Base-by-base conservation (phyloP, 2,797 vertebrate species). In the Botia almorhae region DNA sequence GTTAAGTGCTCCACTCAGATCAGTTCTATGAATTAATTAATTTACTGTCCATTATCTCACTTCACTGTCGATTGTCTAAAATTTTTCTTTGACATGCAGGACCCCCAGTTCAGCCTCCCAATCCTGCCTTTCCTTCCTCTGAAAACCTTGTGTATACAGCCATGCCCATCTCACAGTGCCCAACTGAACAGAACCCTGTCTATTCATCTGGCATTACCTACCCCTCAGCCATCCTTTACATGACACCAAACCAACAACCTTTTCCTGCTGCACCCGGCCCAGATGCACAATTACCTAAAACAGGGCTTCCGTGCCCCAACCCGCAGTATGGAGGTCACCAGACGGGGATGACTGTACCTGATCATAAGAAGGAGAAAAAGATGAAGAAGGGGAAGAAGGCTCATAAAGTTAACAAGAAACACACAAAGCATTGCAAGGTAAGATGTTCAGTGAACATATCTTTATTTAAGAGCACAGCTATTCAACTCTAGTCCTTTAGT, bases 281-380 rank as follows among this genome's bases (percentile, higher is more conserved):
- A 2, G 3, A 61, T 33, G 69, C 26, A 6, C 69, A 17, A 2
- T 72, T 39, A 7, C 70, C 70, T 21, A 55, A 33, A 23, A 33
- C 55, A 0, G 71, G 55, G 4, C 46, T 23, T 19, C 58, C 73
- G 0, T 64, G 60, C 60, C 58, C 73, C 26, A 0, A 36, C 23
- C 73, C 72, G 2, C 72, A 63, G 43, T 13, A 63, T 8, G 72
- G 43, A 2, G 43, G 58, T 0, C 23, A 48, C 1, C 23, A 21
- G 8, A 33, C 78, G 0, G 71, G 78, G 55, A 56, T 65, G 50
- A 0, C n/a, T 7, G 10, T 71, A 13, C 43, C 26, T 60, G 78
- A 61, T 21, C 78, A 81, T 17, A 81, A 81, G 78, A 81, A 81
- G 29, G 50, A 67, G 78, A 80, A 80, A 33, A 80, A 80, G 78